Conservation (phyloP, 2,888 invertebrate genomes). For the Dicranocentrus wangi region DNA sequence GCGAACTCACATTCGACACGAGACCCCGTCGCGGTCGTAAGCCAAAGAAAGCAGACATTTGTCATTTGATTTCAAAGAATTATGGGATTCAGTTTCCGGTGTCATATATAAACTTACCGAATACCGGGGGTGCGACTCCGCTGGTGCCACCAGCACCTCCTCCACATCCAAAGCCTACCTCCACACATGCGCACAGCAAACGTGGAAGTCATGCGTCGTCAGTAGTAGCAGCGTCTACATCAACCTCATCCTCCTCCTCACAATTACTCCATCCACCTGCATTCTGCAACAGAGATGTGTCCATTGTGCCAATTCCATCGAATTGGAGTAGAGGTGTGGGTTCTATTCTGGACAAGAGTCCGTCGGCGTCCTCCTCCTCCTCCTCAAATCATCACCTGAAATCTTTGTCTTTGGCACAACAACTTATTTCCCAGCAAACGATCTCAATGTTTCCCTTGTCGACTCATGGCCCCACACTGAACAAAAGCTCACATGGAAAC, state of each 20-base stretch:
- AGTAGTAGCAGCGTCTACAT: not conserved
- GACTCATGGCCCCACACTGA: conserved; percentile 17
- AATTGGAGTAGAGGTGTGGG: conserved; percentile 25
- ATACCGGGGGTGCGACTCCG: conserved; percentile 36
- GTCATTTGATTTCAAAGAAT: conserved; percentile 92
- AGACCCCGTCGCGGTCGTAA: conserved; percentile 90
- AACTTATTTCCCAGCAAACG: conserved; percentile 48
- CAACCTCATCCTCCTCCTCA: not conserved
- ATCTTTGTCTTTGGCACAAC: conserved; percentile 40
- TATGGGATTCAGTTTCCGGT: conserved; percentile 80
- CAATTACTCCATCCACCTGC: conserved; percentile 27
- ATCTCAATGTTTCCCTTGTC: conserved; percentile 62
- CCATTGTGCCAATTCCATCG: conserved; percentile 57
- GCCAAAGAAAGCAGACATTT: conserved; percentile 93
- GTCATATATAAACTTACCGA: conserved; percentile 67
- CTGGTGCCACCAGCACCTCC: not conserved
- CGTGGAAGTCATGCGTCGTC: not conserved
- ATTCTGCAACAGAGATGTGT: conserved; percentile 50
- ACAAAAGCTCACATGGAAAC: not conserved
- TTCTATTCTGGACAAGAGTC: conserved; percentile 9
- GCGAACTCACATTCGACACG: conserved; percentile 89
- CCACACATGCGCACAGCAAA: not conserved
- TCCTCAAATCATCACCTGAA: conserved; percentile 16
- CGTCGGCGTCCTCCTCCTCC: conserved; percentile 16
- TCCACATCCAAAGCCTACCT: not conserved